Base-by-base conservation (phyloP, 2,888 invertebrate species). In the Patella depressa region DNA sequence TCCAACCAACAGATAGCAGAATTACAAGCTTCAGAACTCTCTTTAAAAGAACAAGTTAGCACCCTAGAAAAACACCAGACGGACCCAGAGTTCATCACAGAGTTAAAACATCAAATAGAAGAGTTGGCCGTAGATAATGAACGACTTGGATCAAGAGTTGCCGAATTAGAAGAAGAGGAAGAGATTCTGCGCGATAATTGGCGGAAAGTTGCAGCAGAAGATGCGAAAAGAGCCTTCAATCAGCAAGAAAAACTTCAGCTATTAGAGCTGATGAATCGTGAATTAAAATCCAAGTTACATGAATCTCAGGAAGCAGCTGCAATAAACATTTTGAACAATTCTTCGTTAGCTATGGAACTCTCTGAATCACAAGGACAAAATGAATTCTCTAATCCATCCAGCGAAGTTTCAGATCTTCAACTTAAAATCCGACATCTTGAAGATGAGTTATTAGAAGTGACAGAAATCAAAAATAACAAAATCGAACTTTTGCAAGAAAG, bases 91-190 rank as follows among this genome's bases (percentile, higher is more conserved):
- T 73, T 84, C 15, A 81, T 84, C 5, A 81, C 83, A 70, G 81
- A 81, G n/a, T 80, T 88, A 70, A 84, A 85, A 72, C 83, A 85
- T n/a, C 85, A 84, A 76, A 79, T 87, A 3, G 78, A 80, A n/a
- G 80, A 79, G 11, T 74, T 87, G 19, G 84, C 87, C 78, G 80
- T 77, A 24, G 85, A 86, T 74, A 88, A 88, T 77, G 79, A 85
- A 54, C 79, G 79, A 14, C 78, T 89, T 24, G 80, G 76, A 12
- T 83, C 83, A 9, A 85, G 85, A 74, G 80, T 88, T n/a, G 80
- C 84, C 2, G 88, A 89, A 79, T 80, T 88, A 54, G 88, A 88
- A 75, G 88, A 88, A 80, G 86, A 86, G 76, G 88, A 88, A 76
- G 85, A 86, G 76, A 85, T 85, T 29, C 75, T 88, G 70, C 83